Evolutionary conservation across 2,888 invertebrate species (phyloP).

Genomic region (Hololepta plana): DNA sequence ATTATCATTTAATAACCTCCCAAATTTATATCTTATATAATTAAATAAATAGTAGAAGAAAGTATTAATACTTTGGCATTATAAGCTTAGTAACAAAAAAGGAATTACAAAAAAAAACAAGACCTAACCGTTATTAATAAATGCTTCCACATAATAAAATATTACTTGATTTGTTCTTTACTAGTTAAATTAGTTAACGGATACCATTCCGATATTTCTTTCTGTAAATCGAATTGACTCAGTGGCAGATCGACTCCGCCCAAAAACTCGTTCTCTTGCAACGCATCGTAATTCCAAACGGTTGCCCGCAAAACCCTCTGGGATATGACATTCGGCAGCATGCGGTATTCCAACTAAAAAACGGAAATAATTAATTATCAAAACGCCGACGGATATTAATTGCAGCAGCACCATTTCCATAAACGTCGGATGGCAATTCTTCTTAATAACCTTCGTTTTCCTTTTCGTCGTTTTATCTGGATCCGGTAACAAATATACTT

Average conservation of each 20-base stretch:
- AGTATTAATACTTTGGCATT: too few species aligned
- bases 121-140: too few species aligned
- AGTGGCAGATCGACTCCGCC: conserved; percentile 80
- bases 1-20: too few species aligned
- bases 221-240: conserved; percentile 48
- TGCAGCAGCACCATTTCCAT: conserved; percentile 74
- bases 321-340: conserved; percentile 62
- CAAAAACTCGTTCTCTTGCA: conserved; percentile 88
- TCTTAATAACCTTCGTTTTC: conserved; percentile 85
- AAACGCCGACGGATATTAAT: background rate
- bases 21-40: too few species aligned
- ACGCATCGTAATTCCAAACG: conserved; percentile 84
- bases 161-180: conserved; percentile 15
- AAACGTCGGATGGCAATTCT: conserved; percentile 89
- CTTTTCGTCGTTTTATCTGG: conserved; percentile 82
- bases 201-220: conserved; percentile 78
- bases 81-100: too few species aligned
- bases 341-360: conserved; percentile 66
- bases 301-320: conserved; percentile 72
- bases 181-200: conserved; percentile 34
- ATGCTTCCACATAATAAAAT: too few species aligned
- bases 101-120: too few species aligned
- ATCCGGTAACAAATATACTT: conserved; percentile 87
- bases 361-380: conserved; percentile 1
- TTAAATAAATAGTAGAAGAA: too few species aligned